Percentiles rank a stretch among this genome's conserved stretches.
Conservation (phyloP, 2,113 vertebrate species). For the Synchiropus splendidus region DNA sequence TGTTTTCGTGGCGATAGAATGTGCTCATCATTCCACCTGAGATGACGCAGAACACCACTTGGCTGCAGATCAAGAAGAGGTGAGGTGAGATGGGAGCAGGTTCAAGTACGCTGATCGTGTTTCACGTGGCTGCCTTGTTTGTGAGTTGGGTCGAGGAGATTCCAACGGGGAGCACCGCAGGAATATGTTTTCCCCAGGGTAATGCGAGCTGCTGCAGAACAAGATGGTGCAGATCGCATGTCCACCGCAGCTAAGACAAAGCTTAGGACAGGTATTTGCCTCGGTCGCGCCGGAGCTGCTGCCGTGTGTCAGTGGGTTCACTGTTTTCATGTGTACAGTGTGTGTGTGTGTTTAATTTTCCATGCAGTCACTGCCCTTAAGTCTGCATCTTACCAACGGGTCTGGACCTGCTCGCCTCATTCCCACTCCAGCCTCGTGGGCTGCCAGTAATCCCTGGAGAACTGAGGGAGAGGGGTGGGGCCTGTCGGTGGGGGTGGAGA, state of each 20-base stretch:
- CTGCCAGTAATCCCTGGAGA: constrained; percentile 59
- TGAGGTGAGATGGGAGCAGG: constrained; percentile 24
- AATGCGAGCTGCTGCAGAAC: constrained; percentile 35
- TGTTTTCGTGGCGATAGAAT: no score
- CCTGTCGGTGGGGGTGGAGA: constrained; percentile 19
- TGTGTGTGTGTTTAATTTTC: constrained; percentile 60
- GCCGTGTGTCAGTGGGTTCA: constrained; percentile 54
- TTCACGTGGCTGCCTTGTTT: constrained; percentile 41
- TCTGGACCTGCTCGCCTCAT: constrained; percentile 55
- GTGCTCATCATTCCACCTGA: constrained; percentile 11
- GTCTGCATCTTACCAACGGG: constrained; percentile 56
- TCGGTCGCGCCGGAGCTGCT: constrained; percentile 21
- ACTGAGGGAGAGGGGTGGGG: constrained; percentile 38
- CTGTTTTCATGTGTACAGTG: constrained; percentile 47
- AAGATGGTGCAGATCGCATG: constrained; percentile 41
- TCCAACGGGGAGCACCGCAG: no score
- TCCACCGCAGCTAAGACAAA: constrained; percentile 16
- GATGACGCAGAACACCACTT: constrained; percentile 24
- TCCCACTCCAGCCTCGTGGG: constrained; percentile 47
- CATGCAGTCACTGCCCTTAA: constrained; percentile 60
- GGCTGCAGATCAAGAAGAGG: constrained; percentile 19
- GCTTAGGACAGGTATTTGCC: constrained; percentile 38
- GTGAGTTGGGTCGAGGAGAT: not conserved
- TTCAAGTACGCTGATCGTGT: constrained; percentile 32
- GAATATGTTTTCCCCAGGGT: constrained; percentile 12